These are phyloP conservation scores for Arge pagana DNA, from an alignment of 2,888 invertebrate species.

Conservation along the genomic window DNA sequence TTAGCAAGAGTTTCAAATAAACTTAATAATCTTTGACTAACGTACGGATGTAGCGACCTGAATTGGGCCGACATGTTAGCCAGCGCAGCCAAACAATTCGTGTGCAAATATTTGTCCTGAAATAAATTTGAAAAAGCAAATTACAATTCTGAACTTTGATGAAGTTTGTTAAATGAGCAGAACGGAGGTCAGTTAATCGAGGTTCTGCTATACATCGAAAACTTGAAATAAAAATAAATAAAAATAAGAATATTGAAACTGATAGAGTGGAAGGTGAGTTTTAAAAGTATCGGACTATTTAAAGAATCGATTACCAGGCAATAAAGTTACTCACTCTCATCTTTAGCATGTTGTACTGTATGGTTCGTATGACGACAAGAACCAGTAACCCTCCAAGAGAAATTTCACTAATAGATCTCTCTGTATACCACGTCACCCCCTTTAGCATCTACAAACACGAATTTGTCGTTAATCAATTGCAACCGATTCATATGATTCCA, in stretches of 20 bases:
- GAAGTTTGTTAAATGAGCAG: slow-evolving; percentile 15
- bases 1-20: slow-evolving; percentile 90
- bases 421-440: slow-evolving; percentile 92
- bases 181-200: slow-evolving; percentile 2
- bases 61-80: slow-evolving; percentile 98
- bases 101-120: slow-evolving; percentile 94
- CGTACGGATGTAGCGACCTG: slow-evolving; percentile 90
- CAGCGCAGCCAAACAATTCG: slow-evolving; percentile 96
- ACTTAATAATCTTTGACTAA: slow-evolving; percentile 91
- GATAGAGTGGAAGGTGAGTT: not conserved
- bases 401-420: slow-evolving; percentile 87
- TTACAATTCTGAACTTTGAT: too few relatives aligned
- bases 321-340: slow-evolving; percentile 68
- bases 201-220: slow-evolving; percentile 14
- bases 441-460: slow-evolving; percentile 73
- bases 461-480: too few relatives aligned
- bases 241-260: slow-evolving; percentile 1
- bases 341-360: slow-evolving; percentile 96
- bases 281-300: not conserved
- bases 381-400: slow-evolving; percentile 93
- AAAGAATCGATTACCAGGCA: slow-evolving; percentile 12
- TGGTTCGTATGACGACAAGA: slow-evolving; percentile 91
- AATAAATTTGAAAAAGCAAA: slow-evolving; percentile 29
- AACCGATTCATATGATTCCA: too few relatives aligned
- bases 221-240: slow-evolving; percentile 7